A percentile compares a stretch with the other conserved stretches of the same genome.
phyloP scores from a whole-genome alignment of 1,140 invertebrate genomes.

The Acromyrmex charruanus region DNA sequence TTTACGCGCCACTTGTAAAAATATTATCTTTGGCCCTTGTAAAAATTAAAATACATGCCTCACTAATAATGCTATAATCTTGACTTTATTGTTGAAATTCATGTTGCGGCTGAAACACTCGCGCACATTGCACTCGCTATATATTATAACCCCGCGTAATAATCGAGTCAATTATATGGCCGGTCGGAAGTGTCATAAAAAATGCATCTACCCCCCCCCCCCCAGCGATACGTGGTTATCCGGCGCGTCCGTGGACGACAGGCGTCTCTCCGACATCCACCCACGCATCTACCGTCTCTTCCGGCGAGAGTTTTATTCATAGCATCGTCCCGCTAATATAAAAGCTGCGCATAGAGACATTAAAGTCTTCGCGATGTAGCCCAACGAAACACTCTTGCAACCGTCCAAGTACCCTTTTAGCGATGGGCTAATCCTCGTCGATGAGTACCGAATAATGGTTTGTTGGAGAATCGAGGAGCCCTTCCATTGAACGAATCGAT shows the following conservation, averaged over 20 bases:
- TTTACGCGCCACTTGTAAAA: neutral
- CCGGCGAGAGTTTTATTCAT: slow-evolving; percentile 79
- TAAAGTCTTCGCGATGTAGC: slow-evolving; percentile 72
- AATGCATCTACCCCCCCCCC: slow-evolving; percentile 29
- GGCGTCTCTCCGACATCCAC: slow-evolving; percentile 51
- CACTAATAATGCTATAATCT: slow-evolving; percentile 8
- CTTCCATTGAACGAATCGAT: neutral
- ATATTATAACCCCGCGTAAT: slow-evolving; percentile 13
- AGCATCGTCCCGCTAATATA: slow-evolving; percentile 79
- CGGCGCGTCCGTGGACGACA: slow-evolving; percentile 34
- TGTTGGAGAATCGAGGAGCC: neutral
- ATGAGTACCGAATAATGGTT: neutral
- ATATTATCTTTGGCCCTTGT: neutral
- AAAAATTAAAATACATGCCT: neutral
- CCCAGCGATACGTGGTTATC: slow-evolving; percentile 50
- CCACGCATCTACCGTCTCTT: slow-evolving; percentile 51
- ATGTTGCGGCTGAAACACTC: neutral
- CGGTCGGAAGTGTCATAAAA: slow-evolving; percentile 56
- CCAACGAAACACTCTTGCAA: neutral
- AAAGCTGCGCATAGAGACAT: slow-evolving; percentile 76
- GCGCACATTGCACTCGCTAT: neutral
- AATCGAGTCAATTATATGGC: slow-evolving; percentile 57
- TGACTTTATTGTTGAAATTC: neutral
- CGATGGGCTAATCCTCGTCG: slow-evolving; percentile 33
- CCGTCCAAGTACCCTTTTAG: slow-evolving; percentile 20